Conservation (phyloP, 53 echinoderm and acorn worm genomes). For the Patiria pectinifera region DNA sequence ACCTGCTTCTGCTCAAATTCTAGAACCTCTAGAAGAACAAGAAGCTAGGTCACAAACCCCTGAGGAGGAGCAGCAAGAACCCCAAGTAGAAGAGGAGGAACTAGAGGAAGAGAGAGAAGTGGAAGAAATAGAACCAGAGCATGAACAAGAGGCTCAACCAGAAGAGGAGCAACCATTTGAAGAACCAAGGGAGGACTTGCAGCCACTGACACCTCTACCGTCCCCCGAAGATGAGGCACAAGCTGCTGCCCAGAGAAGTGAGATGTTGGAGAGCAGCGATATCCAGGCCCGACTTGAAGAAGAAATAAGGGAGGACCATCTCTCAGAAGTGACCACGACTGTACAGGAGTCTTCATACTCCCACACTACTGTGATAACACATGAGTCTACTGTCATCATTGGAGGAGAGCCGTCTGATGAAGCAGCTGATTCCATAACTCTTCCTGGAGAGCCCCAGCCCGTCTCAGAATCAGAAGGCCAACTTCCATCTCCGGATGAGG, state of each 20-base stretch:
- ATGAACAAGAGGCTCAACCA: conserved; percentile 6
- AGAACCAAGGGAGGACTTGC: conserved; percentile 41
- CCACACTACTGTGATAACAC: conserved; percentile 33
- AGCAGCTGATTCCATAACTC: conserved; percentile 79
- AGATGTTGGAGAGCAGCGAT: conserved; percentile 48
- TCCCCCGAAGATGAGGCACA: conserved; percentile 49
- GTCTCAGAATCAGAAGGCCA: conserved; percentile 80
- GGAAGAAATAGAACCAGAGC: conserved; percentile 14
- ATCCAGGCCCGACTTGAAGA: conserved; percentile 58
- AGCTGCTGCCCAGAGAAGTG: conserved; percentile 7
- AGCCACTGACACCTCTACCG: conserved; percentile 58
- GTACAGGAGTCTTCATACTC: conserved; percentile 23
- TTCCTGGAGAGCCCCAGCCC: conserved; percentile 81
- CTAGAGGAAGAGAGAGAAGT: conserved; percentile 25
- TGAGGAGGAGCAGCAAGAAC: conserved; percentile 54
- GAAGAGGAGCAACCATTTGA: conserved; percentile 23
- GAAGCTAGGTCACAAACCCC: conserved; percentile 51
- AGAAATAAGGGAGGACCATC: conserved; percentile 40
- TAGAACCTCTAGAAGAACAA: conserved; percentile 28
- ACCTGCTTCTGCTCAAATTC: conserved; percentile 25
- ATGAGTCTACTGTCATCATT: conserved; percentile 37
- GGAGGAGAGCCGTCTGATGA: conserved; percentile 65
- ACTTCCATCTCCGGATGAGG: conserved; percentile 68
- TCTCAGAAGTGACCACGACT: conserved; percentile 14
- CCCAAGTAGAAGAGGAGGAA: conserved; percentile 32